phyloP scores from a whole-genome alignment of 2,797 vertebrate species.

The Anguilla pacifica region DNA sequence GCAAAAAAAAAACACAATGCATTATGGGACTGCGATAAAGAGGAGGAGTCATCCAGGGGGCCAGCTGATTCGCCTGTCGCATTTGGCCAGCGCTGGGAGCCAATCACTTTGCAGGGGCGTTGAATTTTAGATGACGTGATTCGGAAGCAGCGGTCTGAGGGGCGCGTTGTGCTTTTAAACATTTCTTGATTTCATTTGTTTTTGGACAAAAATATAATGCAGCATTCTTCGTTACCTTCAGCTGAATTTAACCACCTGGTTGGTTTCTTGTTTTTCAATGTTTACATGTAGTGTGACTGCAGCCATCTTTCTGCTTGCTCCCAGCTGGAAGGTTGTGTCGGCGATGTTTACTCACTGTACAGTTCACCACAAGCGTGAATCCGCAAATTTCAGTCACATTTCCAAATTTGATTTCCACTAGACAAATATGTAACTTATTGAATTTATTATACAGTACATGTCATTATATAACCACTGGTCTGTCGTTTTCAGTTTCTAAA shows the following conservation, averaged over 20 bases:
- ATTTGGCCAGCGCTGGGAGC: neutral
- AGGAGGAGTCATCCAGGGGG: conserved; percentile 52
- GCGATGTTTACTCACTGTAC: neutral
- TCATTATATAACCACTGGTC: neutral
- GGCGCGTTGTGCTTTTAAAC: neutral
- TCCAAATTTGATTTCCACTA: neutral
- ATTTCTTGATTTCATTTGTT: neutral
- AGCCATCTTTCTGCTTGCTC: neutral
- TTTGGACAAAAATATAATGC: neutral
- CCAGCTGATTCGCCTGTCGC: conserved; percentile 59
- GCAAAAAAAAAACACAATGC: conserved; percentile 68
- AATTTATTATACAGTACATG: neutral
- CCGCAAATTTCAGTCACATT: neutral
- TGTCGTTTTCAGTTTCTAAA: neutral
- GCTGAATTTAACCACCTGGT: neutral
- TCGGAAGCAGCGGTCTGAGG: neutral
- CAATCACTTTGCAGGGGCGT: neutral
- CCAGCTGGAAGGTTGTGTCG: neutral
- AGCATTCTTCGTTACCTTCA: neutral
- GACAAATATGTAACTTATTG: neutral
- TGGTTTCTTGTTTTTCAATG: neutral
- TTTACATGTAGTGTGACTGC: neutral
- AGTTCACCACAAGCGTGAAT: neutral
- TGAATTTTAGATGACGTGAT: neutral
- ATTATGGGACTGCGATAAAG: conserved; percentile 76